These are phyloP conservation scores for Brevimyrus niger DNA, from an alignment of 2,113 vertebrate species.

Conservation along the genomic window DNA sequence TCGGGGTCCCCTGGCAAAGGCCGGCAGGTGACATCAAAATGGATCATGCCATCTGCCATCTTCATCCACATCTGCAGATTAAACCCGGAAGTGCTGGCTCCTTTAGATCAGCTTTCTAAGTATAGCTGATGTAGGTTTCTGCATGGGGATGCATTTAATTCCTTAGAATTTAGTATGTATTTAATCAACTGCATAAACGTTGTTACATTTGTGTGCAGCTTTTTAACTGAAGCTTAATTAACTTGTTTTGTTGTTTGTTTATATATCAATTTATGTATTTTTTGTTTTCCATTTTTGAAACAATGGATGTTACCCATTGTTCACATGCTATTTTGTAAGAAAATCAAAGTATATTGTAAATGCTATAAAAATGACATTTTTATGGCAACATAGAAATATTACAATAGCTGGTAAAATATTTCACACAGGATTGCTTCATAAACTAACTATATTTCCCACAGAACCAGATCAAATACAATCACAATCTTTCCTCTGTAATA, in stretches of 20 bases:
- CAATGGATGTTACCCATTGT: not conserved
- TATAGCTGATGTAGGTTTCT: not conserved
- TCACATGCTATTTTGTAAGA: not conserved
- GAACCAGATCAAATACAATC: slow-evolving; percentile 55
- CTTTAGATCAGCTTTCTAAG: not conserved
- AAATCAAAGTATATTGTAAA: not conserved
- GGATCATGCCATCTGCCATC: not conserved
- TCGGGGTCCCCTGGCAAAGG: not conserved
- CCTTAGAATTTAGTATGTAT: not conserved
- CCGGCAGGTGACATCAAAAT: not conserved
- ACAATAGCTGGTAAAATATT: not conserved
- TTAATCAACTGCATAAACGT: not conserved
- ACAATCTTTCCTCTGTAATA: slow-evolving; percentile 75
- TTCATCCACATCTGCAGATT: not conserved
- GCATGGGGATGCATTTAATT: not conserved
- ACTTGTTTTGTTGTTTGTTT: not conserved
- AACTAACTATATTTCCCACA: slow-evolving; percentile 1
- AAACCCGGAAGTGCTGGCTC: not conserved
- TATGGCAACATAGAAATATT: not conserved
- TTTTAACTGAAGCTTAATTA: not conserved
- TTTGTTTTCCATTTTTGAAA: not conserved
- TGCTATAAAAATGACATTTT: not conserved
- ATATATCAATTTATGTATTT: not conserved
- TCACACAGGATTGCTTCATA: not conserved
- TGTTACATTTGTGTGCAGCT: not conserved